phyloP scores from a whole-genome alignment of 2,113 vertebrate genomes.

The Diadophis punctatus region DNA sequence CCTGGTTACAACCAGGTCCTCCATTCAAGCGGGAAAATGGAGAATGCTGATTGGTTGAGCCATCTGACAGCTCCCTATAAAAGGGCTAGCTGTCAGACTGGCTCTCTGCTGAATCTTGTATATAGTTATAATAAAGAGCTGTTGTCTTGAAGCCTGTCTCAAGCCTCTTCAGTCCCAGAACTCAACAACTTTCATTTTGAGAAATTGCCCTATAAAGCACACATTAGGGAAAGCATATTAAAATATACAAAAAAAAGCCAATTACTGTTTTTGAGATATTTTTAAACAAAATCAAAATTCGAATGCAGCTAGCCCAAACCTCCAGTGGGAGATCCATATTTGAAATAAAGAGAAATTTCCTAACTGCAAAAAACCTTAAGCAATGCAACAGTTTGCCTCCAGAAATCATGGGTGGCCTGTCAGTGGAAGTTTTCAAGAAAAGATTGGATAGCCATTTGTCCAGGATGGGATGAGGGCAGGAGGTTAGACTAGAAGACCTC shows the following conservation, averaged over 20 bases:
- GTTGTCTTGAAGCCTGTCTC: too few species aligned
- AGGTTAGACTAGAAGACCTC: background rate
- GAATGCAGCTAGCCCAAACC: background rate
- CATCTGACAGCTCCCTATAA: too few species aligned
- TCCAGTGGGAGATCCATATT: background rate
- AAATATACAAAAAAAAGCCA: background rate
- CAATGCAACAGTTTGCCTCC: background rate
- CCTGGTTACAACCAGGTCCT: too few species aligned
- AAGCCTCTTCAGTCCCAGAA: too few species aligned
- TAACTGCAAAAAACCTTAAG: background rate
- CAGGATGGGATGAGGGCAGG: background rate
- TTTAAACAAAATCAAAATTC: background rate
- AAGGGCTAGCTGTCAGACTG: too few species aligned
- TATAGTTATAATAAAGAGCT: too few species aligned
- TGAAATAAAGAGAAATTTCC: background rate
- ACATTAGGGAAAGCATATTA: background rate
- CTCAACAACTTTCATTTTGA: background rate
- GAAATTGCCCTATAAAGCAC: background rate
- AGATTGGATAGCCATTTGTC: background rate
- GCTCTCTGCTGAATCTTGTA: too few species aligned
- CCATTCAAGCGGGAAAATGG: too few species aligned
- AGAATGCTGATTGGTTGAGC: too few species aligned
- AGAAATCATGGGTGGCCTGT: background rate
- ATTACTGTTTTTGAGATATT: background rate
- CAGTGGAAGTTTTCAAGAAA: background rate